Evolutionary conservation across 2,797 vertebrate genomes (phyloP), one percentile per base, ranked within the genome.

Genomic region (Parotocinclus haroldoi): DNA sequence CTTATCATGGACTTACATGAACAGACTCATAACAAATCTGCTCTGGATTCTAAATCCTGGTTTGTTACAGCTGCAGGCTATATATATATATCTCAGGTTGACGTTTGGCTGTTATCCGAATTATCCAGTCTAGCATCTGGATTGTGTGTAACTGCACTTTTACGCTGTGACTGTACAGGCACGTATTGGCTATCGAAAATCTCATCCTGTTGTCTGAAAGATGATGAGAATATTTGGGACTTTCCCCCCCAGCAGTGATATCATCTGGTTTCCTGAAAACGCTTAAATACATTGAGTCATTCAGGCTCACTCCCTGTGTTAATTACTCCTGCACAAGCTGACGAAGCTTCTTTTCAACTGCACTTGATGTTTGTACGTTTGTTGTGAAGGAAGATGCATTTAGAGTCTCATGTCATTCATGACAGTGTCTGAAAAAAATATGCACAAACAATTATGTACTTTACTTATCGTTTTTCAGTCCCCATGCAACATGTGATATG

Each of bases 141-240:
- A 87, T 82, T 84, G 85, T 89, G 89, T 90, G 85, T 86, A 85
- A 84, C 83, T 76, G 10, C 74, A 84, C 85, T 90, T 90, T 86
- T 85, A 87, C 84, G 79, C 62, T 76, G 82, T 80, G 83, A 84
- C 83, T 82, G 84, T 82, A 84, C 85, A 86, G 84, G 83, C 84
- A 88, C 88, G 86, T 88, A 86, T 84, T 85, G 81, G 81, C 86
- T 90, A 89, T 90, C 83, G 69, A 86, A 86, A 86, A 89, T 89
- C 86, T 88, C 80, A 70, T 78, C 79, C 84, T 84, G 81, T 87
- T 88, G 87, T 88, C 85, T 79, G 80, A 80, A 83, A 82, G 87
- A 86, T 87, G 88, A 86, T 85, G 84, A 85, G 86, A 88, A 87
- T 89, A 84, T 88, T 80, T 83, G 88, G 87, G 87, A 90, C 86